These are phyloP conservation scores for Champsocephalus gunnari DNA, from an alignment of 2,797 vertebrate species.

Conservation along the genomic window DNA sequence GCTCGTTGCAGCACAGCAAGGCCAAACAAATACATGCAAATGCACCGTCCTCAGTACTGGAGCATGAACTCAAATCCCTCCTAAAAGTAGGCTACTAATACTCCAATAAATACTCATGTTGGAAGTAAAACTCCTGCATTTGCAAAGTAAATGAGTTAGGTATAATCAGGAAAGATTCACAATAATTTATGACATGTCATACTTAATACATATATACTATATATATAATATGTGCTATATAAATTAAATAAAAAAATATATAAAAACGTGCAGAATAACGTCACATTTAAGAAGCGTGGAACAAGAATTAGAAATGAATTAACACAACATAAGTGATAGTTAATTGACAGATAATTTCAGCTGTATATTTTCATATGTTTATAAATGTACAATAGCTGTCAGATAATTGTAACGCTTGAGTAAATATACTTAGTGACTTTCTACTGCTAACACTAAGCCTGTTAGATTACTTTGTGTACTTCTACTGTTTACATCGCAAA, in stretches of 20 bases:
- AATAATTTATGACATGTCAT: too few species aligned
- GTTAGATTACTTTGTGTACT: background rate
- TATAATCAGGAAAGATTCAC: too few species aligned
- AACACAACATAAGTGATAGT: too few species aligned
- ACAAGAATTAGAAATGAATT: too few species aligned
- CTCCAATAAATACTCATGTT: too few species aligned
- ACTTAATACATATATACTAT: too few species aligned
- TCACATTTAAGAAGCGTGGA: too few species aligned
- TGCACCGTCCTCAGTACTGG: background rate
- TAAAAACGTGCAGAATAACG: too few species aligned
- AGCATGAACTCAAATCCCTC: background rate
- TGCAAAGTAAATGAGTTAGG: too few species aligned
- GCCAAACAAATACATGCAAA: background rate
- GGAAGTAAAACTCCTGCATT: too few species aligned
- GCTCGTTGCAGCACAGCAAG: background rate
- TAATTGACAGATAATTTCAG: background rate
- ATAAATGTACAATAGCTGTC: too few species aligned
- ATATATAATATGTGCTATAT: background rate
- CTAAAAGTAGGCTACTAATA: too few species aligned
- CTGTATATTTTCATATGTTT: background rate
- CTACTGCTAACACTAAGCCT: background rate
- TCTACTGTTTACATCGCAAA: background rate
- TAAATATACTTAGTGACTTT: background rate
- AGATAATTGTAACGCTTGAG: background rate
- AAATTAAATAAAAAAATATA: background rate